These are phyloP conservation scores for Cyclargus thomasi DNA, from an alignment of 1,140 invertebrate species.

Conservation along the genomic window DNA sequence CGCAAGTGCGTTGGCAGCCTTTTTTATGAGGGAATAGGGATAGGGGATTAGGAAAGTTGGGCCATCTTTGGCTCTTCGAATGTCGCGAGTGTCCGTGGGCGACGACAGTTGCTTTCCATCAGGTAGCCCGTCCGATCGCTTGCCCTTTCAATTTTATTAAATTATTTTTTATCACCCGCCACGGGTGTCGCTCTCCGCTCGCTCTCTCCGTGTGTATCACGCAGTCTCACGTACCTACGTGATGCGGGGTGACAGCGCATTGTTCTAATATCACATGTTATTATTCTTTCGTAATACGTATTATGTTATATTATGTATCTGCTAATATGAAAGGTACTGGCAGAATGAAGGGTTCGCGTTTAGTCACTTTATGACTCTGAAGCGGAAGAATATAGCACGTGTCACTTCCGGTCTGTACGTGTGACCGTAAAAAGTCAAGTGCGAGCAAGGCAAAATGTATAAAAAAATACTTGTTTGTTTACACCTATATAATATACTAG, in stretches of 20 bases:
- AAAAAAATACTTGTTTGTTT: neutral
- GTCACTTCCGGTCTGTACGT: neutral
- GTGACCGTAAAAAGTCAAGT: neutral
- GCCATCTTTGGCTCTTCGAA: too few relatives aligned
- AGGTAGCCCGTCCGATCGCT: too few relatives aligned
- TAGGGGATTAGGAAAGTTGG: too few relatives aligned
- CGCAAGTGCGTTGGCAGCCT: too few relatives aligned
- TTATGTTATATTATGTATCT: neutral
- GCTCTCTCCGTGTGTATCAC: neutral
- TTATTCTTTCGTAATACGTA: neutral
- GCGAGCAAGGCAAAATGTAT: neutral
- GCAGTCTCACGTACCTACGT: neutral
- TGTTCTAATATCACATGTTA: constrained; percentile 3
- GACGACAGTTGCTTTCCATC: too few relatives aligned
- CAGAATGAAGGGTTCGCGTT: neutral
- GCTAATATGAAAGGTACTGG: neutral
- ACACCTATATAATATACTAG: too few relatives aligned
- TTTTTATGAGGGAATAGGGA: too few relatives aligned
- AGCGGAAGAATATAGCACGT: neutral
- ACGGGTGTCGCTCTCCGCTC: neutral
- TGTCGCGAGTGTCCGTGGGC: too few relatives aligned
- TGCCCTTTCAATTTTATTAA: too few relatives aligned
- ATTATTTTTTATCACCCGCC: too few relatives aligned
- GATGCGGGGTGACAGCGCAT: neutral
- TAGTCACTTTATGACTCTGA: neutral